These are phyloP conservation scores for Phylloscopus whistleri DNA, from an alignment of 2,113 vertebrate species.

Conservation along the genomic window DNA sequence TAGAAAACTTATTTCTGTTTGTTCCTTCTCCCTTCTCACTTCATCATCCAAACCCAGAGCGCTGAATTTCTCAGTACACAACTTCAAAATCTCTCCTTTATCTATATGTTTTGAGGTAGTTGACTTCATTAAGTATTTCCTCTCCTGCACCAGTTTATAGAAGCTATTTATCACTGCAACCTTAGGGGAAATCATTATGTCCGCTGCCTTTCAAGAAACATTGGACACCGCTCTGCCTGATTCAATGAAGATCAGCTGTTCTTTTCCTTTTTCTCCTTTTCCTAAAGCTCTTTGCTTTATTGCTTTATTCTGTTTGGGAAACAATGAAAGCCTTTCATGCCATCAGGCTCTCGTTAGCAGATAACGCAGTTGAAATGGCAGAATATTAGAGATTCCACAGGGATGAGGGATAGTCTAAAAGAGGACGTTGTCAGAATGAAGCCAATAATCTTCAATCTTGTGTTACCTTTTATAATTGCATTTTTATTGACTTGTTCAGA, in stretches of 20 bases:
- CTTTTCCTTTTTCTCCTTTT: neutral
- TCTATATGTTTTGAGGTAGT: neutral
- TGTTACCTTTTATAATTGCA: constrained; percentile 54
- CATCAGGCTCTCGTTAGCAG: constrained; percentile 19
- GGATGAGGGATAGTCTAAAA: neutral
- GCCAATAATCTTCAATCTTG: constrained; percentile 1
- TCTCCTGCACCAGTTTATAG: neutral
- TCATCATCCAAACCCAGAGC: neutral
- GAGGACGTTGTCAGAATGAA: constrained; percentile 15
- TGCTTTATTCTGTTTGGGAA: constrained; percentile 26
- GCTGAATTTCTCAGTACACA: neutral
- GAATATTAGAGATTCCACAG: constrained; percentile 22
- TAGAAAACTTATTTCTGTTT: neutral
- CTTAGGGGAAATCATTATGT: constrained; percentile 38
- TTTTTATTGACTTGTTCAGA: constrained; percentile 59
- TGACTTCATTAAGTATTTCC: constrained; percentile 49
- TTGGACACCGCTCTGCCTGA: constrained; percentile 7
- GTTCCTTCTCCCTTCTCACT: neutral
- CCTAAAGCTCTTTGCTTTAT: constrained; percentile 44
- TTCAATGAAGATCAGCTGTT: constrained; percentile 51
- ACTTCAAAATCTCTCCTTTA: constrained; percentile 10
- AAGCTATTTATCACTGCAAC: constrained; percentile 48
- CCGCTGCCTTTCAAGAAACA: neutral
- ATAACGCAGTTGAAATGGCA: constrained; percentile 41
- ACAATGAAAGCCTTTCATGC: constrained; percentile 13